These are phyloP conservation scores for Eumaeus atala DNA, from an alignment of 1,140 invertebrate genomes.

Conservation along the genomic window DNA sequence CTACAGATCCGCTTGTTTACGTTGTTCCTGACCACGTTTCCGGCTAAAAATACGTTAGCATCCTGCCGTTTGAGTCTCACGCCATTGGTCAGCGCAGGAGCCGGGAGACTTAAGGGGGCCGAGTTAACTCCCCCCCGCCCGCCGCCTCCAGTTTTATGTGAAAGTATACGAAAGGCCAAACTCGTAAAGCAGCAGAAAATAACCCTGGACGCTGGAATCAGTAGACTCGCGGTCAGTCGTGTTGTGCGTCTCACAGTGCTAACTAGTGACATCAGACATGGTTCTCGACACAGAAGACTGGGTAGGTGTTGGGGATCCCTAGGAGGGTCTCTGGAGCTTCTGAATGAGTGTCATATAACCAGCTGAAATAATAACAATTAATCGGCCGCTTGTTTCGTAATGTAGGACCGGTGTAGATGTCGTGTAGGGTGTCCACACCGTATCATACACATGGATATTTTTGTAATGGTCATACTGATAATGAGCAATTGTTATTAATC, in stretches of 20 bases:
- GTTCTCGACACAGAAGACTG: conserved; percentile 71
- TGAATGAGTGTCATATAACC: no score
- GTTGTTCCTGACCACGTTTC: conserved; percentile 66
- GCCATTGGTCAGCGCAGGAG: conserved; percentile 64
- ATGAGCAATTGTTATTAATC: no score
- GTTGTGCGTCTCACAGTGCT: conserved; percentile 72
- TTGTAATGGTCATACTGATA: no score
- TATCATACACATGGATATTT: no score
- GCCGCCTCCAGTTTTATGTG: conserved; percentile 49
- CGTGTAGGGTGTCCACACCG: no score
- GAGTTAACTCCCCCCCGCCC: conserved; percentile 33
- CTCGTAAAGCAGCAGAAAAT: conserved; percentile 64
- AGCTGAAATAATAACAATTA: no score
- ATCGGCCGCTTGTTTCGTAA: no score
- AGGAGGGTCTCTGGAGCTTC: background rate
- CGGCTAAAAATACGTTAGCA: conserved; percentile 69
- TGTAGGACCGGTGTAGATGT: no score
- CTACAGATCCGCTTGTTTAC: conserved; percentile 55
- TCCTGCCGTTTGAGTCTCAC: conserved; percentile 68
- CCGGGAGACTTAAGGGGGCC: conserved; percentile 41
- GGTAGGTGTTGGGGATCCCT: conserved; percentile 49
- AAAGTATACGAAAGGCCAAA: conserved; percentile 56
- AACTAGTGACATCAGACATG: conserved; percentile 70
- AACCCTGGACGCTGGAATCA: conserved; percentile 69
- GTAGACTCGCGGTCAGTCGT: conserved; percentile 58